phyloP scores from a whole-genome alignment of 2,888 invertebrate genomes.

The Drosophila nigricruria region DNA sequence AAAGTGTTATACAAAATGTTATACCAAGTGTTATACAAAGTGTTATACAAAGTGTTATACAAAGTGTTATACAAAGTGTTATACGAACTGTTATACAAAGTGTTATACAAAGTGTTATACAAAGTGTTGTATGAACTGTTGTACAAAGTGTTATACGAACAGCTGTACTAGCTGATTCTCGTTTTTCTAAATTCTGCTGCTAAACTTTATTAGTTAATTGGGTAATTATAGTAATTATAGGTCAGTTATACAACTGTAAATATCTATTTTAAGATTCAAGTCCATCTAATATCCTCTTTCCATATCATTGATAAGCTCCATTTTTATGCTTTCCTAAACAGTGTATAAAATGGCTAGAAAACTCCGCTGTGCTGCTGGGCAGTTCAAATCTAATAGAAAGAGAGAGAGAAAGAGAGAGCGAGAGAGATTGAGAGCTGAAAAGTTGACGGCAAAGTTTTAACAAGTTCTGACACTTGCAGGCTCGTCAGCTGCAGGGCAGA shows the following conservation, averaged over 20 bases:
- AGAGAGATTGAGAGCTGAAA: constrained; percentile 30
- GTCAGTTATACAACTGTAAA: not conserved
- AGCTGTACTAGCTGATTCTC: too few relatives aligned
- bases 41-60: not conserved
- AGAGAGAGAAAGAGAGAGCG: not conserved
- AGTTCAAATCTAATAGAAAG: not conserved
- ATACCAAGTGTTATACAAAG: not conserved
- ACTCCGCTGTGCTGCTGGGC: not conserved
- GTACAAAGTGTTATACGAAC: too few relatives aligned
- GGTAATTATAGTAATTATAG: not conserved
- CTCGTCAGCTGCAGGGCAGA: constrained; percentile 13
- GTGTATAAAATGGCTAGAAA: constrained; percentile 6
- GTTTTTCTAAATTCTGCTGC: too few relatives aligned
- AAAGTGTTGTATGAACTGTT: too few relatives aligned
- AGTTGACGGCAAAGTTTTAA: constrained; percentile 79
- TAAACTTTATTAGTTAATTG: not conserved
- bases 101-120: too few relatives aligned
- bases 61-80: not conserved
- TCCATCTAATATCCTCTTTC: not conserved
- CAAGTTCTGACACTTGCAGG: constrained; percentile 81
- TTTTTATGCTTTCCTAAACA: not conserved
- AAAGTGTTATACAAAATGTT: too few relatives aligned
- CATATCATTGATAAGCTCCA: not conserved
- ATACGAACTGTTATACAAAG: not conserved
- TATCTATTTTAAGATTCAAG: not conserved